Evolutionary conservation across 2,888 invertebrate species (phyloP), one percentile per base, ranked within the genome.

Genomic region (Aelia acuminata): DNA sequence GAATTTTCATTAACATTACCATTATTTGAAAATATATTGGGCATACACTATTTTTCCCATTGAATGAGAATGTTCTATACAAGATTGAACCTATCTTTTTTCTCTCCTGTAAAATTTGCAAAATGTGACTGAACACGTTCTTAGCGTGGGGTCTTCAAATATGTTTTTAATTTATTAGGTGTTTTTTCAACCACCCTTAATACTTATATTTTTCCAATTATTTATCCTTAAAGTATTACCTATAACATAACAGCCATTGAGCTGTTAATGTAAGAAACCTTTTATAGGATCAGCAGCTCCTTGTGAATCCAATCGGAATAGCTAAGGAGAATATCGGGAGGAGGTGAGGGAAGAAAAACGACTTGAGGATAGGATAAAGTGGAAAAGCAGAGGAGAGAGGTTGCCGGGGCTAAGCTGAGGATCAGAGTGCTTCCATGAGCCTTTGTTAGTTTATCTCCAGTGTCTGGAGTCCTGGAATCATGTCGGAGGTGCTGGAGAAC

Each of bases 401-500:
- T 31, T 35, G 35, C 31, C 18, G 10, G 35, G 18, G 63, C 13
- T 70, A 35, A 70, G 63, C 31, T 70, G 31, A 18, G 63, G 63
- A 70, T 70, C 63, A 35, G 63, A 70, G 35, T 70, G 63, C 31
- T 35, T 70, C 1, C 18, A 35, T 20, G 18, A 31, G 18, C 63
- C 63, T 70, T 70, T 70, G 63, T 70, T 70, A 35, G 31, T 70
- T 70, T 70, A 70, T 70, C 63, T 35, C 63, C 63, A n/a, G n/a
- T 35, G 31, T 22, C 63, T 70, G 18, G 35, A 70, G 63, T 31
- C 35, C 63, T 70, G 63, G 63, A 70, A 70, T 35, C 63, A 18
- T 70, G 22, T 20, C 13, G 20, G 63, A 20, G 20, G 31, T 1
- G 63, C 5, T 13, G 31, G 13, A 1, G 11, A 7, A 18, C 1